Evolutionary conservation across 1,140 invertebrate species (phyloP).

Genomic region (Berghia stephanieae): DNA sequence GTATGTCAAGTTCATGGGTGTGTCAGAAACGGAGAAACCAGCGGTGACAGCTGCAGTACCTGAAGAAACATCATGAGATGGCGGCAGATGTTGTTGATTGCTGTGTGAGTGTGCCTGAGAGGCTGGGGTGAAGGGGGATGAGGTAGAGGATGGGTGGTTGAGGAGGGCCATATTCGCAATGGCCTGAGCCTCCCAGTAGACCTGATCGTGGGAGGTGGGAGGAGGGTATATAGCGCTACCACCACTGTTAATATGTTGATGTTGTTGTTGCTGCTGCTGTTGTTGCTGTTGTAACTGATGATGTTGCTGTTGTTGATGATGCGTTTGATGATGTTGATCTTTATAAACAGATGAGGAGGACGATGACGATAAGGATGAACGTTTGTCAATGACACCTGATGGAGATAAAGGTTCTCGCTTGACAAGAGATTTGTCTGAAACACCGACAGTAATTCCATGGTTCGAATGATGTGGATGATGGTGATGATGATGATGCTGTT

Average conservation of each 20-base stretch:
- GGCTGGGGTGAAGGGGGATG: not conserved
- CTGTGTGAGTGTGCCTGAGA: conserved; percentile 29
- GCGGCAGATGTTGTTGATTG: conserved; percentile 19
- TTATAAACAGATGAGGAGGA: no score
- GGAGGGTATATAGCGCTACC: not conserved
- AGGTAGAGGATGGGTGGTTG: not conserved
- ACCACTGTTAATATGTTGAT: no score
- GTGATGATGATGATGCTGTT: no score
- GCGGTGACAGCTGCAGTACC: conserved; percentile 6
- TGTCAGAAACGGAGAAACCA: not conserved
- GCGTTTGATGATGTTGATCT: no score
- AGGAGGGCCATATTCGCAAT: conserved; percentile 22
- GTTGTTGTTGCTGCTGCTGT: no score
- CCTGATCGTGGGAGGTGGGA: conserved; percentile 12
- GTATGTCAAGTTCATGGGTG: conserved; percentile 32
- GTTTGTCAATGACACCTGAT: no score
- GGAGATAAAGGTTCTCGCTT: conserved; percentile 30
- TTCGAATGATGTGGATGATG: not conserved
- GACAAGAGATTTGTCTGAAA: conserved; percentile 26
- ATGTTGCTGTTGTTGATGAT: no score
- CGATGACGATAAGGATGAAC: no score
- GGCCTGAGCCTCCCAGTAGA: conserved; percentile 24
- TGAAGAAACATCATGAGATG: no score
- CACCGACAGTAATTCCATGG: conserved; percentile 23
- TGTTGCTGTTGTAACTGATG: no score